These are phyloP conservation scores for Hirudo medicinalis DNA, from an alignment of 1,140 invertebrate genomes.

Conservation along the genomic window DNA sequence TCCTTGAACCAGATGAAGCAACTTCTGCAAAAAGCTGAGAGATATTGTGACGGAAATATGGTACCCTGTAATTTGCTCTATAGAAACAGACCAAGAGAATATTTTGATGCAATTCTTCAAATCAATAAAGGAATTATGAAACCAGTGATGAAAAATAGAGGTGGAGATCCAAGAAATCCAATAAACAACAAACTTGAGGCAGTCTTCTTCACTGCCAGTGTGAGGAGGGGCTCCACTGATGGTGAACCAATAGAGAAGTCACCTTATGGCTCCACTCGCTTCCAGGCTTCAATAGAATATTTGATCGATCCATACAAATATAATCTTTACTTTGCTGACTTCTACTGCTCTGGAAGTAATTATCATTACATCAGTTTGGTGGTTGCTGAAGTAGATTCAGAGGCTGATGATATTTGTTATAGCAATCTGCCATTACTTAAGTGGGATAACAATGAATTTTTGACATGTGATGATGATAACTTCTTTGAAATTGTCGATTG, in stretches of 20 bases:
- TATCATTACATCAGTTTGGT: constrained; percentile 20
- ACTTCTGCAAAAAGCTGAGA: no score
- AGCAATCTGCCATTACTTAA: no score
- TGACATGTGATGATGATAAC: no score
- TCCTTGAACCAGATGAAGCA: no score
- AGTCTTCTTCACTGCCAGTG: constrained; percentile 14
- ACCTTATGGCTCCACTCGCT: constrained; percentile 11
- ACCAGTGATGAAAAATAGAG: constrained; percentile 13
- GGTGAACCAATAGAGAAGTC: constrained; percentile 10
- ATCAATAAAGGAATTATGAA: no score
- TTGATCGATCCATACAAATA: not conserved
- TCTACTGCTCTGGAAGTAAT: constrained; percentile 18
- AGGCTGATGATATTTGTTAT: not conserved
- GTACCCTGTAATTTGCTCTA: no score
- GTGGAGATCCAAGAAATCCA: constrained; percentile 13
- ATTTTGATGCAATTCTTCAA: no score
- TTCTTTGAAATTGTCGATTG: no score
- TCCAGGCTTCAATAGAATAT: constrained; percentile 4
- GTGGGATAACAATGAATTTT: no score
- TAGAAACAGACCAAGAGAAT: no score
- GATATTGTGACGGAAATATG: no score
- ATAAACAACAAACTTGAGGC: constrained; percentile 17
- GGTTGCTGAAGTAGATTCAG: constrained; percentile 11
- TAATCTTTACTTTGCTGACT: constrained; percentile 21
- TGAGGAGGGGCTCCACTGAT: not conserved